phyloP scores from a whole-genome alignment of 2,113 vertebrate species.

The Scatophagus argus region DNA sequence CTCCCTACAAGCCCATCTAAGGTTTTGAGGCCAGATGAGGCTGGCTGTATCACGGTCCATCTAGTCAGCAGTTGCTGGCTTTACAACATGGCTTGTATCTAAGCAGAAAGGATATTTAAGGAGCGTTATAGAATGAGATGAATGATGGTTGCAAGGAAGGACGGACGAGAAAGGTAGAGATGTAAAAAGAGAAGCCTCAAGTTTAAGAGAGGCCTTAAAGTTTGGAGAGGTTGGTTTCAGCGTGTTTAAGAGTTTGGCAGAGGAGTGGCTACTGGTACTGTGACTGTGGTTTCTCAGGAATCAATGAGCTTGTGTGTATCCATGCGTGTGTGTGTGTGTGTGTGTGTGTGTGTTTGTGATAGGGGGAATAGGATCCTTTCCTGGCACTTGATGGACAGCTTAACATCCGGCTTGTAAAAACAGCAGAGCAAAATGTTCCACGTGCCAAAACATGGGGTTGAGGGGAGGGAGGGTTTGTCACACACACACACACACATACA shows the following conservation, averaged over 20 bases:
- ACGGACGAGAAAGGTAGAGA: slow-evolving; percentile 43
- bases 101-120: slow-evolving; percentile 79
- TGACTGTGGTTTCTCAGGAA: slow-evolving; percentile 68
- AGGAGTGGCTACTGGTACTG: slow-evolving; percentile 53
- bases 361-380: slow-evolving; percentile 63
- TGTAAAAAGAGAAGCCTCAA: slow-evolving; percentile 72
- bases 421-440: slow-evolving; percentile 77
- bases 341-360: slow-evolving; percentile 41
- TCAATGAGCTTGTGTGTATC: slow-evolving; percentile 40
- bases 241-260: slow-evolving; percentile 76
- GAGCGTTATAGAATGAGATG: slow-evolving; percentile 61
- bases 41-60: slow-evolving; percentile 53
- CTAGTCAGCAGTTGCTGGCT: slow-evolving; percentile 66
- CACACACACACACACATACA: slow-evolving; percentile 20
- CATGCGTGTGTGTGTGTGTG: slow-evolving; percentile 11
- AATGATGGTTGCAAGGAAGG: slow-evolving; percentile 63
- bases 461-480: too few species aligned
- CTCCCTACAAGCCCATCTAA: slow-evolving; percentile 62
- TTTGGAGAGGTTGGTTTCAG: slow-evolving; percentile 70
- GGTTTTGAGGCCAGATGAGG: slow-evolving; percentile 61
- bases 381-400: slow-evolving; percentile 78
- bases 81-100: slow-evolving; percentile 67
- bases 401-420: slow-evolving; percentile 77
- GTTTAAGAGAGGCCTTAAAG: slow-evolving; percentile 67
- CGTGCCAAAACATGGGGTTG: slow-evolving; percentile 69